These are phyloP conservation scores for Plutella xylostella DNA, from an alignment of 2,888 invertebrate genomes.

Conservation along the genomic window DNA sequence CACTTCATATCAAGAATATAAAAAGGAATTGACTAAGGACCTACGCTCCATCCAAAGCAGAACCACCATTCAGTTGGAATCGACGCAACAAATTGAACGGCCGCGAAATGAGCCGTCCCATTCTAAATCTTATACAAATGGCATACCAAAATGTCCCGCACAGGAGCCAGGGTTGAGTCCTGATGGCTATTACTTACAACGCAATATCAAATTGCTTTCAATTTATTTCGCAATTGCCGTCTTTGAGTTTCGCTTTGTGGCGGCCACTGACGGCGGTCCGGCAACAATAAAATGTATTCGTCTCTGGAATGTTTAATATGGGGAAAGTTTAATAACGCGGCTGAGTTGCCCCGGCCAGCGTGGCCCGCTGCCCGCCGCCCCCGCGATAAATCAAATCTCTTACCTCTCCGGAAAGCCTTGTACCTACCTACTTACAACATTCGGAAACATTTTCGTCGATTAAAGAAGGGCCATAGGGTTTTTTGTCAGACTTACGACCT, in stretches of 20 bases:
- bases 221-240: constrained; percentile 71
- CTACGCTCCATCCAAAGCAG: too few relatives aligned
- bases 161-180: constrained; percentile 50
- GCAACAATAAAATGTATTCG: constrained; percentile 72
- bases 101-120: constrained; percentile 45
- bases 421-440: constrained; percentile 58
- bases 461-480: too few relatives aligned
- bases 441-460: constrained; percentile 44
- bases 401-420: constrained; percentile 47
- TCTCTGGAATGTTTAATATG: constrained; percentile 72
- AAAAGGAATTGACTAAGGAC: too few relatives aligned
- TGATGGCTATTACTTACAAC: constrained; percentile 69
- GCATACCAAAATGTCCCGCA: constrained; percentile 56
- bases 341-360: constrained; percentile 39
- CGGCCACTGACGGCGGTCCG: constrained; percentile 67
- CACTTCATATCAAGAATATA: too few relatives aligned
- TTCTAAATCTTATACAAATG: constrained; percentile 37
- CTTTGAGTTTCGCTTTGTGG: constrained; percentile 71
- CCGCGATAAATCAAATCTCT: constrained; percentile 67
- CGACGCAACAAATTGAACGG: constrained; percentile 6
- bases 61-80: too few relatives aligned
- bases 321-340: constrained; percentile 72
- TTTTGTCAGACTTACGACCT: too few relatives aligned
- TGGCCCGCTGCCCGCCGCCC: constrained; percentile 43
- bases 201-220: constrained; percentile 71